Evolutionary conservation across 2,797 vertebrate genomes (phyloP).

Genomic region (Sarcophilus harrisii): DNA sequence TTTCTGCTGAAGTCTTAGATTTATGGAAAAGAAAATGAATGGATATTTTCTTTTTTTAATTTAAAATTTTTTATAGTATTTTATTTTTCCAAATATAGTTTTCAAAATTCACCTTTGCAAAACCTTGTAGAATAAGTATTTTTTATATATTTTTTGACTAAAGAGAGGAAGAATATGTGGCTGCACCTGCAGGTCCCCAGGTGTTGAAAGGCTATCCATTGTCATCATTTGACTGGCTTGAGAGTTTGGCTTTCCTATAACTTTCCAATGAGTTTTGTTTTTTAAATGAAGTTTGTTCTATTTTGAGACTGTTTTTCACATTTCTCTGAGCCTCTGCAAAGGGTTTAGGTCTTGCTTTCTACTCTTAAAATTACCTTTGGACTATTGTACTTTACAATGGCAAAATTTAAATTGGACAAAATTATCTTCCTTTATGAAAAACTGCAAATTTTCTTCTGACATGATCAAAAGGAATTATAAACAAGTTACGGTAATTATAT

Average conservation of each 20-base stretch:
- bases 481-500: conserved; percentile 55
- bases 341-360: conserved; percentile 37
- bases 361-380: conserved; percentile 20
- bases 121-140: too few relatives aligned
- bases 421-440: conserved; percentile 53
- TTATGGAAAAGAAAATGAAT: neutral
- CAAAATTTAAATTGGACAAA: conserved; percentile 61
- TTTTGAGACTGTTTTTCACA: conserved; percentile 34
- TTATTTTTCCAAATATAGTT: too few relatives aligned
- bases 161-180: neutral
- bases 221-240: neutral
- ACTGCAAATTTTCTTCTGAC: conserved; percentile 41
- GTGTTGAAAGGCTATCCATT: neutral
- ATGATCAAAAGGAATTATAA: conserved; percentile 36
- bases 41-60: too few relatives aligned
- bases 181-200: neutral
- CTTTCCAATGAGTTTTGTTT: neutral
- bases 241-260: conserved; percentile 41
- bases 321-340: neutral
- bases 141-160: neutral
- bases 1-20: neutral
- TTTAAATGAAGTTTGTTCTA: conserved; percentile 22
- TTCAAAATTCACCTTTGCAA: too few relatives aligned
- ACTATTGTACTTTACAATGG: conserved; percentile 41
- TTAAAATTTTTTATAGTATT: too few relatives aligned